Evolutionary conservation across 23 tunicate genomes (phyloP).

Genomic region (Styela clava): DNA sequence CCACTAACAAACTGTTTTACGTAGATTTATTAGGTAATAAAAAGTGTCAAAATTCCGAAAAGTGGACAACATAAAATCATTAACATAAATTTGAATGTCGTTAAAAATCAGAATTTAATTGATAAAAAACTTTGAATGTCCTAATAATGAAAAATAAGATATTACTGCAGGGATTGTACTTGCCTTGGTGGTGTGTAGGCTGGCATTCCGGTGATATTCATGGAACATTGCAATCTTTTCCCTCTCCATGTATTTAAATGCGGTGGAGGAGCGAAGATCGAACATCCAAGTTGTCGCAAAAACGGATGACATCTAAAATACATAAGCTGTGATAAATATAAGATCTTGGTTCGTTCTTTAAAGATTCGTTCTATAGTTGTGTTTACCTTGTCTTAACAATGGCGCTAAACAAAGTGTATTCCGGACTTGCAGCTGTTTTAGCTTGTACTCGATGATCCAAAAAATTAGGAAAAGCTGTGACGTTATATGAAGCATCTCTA

Average conservation of each 20-base stretch:
- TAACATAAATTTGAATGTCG: no score
- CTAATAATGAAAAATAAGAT: no score
- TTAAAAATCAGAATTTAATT: no score
- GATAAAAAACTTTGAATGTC: no score
- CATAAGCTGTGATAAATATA: background rate
- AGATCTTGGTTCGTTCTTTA: no score
- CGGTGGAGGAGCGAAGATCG: constrained; percentile 51
- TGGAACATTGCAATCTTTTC: constrained; percentile 2
- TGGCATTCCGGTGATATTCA: background rate
- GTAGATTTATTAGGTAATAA: no score
- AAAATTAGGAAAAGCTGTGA: constrained; percentile 60
- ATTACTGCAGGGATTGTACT: no score
- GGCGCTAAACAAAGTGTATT: constrained; percentile 41
- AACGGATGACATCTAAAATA: constrained; percentile 75
- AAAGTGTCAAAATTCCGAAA: no score
- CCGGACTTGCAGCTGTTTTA: constrained; percentile 38
- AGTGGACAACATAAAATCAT: no score
- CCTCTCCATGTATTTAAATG: background rate
- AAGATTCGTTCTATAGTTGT: no score
- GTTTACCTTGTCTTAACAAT: constrained; percentile 68
- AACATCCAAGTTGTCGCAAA: constrained; percentile 51
- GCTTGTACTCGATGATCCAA: constrained; percentile 56
- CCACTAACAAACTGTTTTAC: no score
- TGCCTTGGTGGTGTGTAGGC: constrained; percentile 1
- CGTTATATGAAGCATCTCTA: constrained; percentile 31